Conservation (phyloP, 2,113 vertebrate genomes). For the Caracal caracal region DNA sequence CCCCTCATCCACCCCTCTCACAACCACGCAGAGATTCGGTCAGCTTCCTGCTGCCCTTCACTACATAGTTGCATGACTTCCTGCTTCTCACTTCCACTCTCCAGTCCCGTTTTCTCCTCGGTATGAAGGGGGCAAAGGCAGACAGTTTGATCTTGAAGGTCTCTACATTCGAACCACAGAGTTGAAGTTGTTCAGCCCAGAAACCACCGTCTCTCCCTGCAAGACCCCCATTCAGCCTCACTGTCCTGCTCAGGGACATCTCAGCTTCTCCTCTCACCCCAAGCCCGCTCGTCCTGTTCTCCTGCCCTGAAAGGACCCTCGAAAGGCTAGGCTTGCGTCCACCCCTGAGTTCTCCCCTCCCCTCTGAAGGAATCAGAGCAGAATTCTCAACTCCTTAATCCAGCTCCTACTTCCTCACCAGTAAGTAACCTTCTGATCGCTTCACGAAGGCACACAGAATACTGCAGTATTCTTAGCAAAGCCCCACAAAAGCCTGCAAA, state of each 20-base stretch:
- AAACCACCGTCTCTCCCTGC: not conserved
- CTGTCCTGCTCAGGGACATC: not conserved
- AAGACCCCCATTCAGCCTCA: not conserved
- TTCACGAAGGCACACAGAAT: not conserved
- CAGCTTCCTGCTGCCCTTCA: not conserved
- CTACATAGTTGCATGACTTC: not conserved
- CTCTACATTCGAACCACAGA: not conserved
- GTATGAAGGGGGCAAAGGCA: not conserved
- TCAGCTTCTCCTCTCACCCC: not conserved
- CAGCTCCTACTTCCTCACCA: not conserved
- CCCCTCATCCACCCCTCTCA: not conserved
- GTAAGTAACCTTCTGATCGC: not conserved
- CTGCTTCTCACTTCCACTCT: not conserved
- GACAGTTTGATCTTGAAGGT: not conserved
- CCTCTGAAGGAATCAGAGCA: not conserved
- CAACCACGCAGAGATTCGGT: not conserved
- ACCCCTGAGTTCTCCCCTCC: not conserved
- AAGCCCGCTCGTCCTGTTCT: not conserved
- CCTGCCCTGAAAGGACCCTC: not conserved
- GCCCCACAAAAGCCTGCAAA: not conserved
- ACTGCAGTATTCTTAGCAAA: slow-evolving; percentile 26
- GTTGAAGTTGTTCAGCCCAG: not conserved
- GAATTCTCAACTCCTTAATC: not conserved
- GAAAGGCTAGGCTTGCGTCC: not conserved
- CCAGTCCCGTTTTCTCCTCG: not conserved